Evolutionary conservation across 2,888 invertebrate species (phyloP).

Genomic region (Troides oblongomaculatus): DNA sequence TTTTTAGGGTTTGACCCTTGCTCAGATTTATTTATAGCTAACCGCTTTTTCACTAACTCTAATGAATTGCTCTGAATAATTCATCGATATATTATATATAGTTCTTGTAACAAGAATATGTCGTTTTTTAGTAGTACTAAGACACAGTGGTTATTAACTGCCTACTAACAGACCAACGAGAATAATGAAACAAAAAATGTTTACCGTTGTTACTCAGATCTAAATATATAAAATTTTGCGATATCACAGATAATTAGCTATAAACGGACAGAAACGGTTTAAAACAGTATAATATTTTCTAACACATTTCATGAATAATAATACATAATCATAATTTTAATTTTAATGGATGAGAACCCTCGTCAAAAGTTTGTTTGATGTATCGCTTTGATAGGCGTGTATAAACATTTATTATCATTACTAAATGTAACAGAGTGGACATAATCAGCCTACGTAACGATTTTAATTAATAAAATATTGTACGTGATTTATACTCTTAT

Average conservation of each 20-base stretch:
- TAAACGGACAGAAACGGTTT: not conserved
- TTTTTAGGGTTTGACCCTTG: constrained; percentile 17
- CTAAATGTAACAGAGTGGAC: not conserved
- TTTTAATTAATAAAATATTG: not conserved
- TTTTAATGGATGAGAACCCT: constrained; percentile 7
- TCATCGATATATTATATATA: no score
- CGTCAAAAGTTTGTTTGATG: constrained; percentile 13
- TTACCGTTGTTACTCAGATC: no score
- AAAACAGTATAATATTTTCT: not conserved
- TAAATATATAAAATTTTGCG: no score
- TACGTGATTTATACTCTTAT: not conserved
- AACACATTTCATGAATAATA: not conserved
- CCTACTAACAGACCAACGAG: no score
- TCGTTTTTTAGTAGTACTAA: no score
- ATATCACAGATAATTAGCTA: not conserved
- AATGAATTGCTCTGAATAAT: not conserved
- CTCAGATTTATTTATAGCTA: constrained; percentile 17
- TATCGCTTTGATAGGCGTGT: constrained; percentile 3
- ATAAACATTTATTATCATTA: constrained; percentile 7
- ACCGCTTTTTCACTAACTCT: not conserved
- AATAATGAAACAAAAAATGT: no score
- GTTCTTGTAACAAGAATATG: no score
- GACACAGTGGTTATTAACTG: no score
- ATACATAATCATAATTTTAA: not conserved
- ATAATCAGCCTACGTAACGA: not conserved